Evolutionary conservation across 35 echinoderm and acorn worm genomes (phyloP), one percentile per base, ranked within the genome.

Genomic region (Hemicentrotus pulcherrimus): DNA sequence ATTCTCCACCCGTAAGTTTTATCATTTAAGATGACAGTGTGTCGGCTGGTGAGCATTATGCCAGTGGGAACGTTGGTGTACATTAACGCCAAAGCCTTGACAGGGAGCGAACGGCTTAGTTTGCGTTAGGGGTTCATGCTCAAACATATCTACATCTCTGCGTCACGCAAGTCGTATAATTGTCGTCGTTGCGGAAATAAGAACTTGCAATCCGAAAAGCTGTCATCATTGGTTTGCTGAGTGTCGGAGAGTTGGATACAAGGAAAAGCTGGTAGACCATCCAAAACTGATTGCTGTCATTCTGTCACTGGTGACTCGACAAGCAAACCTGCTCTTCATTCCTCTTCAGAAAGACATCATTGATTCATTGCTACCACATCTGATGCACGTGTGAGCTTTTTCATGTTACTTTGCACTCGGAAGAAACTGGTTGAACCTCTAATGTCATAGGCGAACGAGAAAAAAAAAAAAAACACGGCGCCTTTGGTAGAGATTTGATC

Each of bases 141-240:
- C 65, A 78, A 78, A 78, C 65, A 78, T 5, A 78, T 78, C 65
- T 28, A 78, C 28, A 18, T 28, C 19, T 78, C 24, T 78, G 65
- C 65, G 65, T 78, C 65, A 78, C 65, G 65, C 65, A 18, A 78
- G 65, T 78, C 65, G 65, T 78, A n/a, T 78, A 78, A 78, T 78
- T 78, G 65, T 78, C 28, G 65, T 6, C 65, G 65, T 28, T 22
- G 65, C 65, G 65, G 65, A 78, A 78, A 28, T 78, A 78, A 78
- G n/a, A 78, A 28, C 65, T 28, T 78, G 65, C 65, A 7, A 78
- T 78, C 65, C 65, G 65, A n/a, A 15, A 78, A 78, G 28, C 65
- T 78, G 24, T 4, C 22, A 78, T 15, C 7, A 78, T n/a, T 78
- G 19, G 22, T 78, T 78, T 6, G 65, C 28, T 4, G 65, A 78